Conservation (phyloP, 1,140 invertebrate species). For the Lordiphosa collinella region DNA sequence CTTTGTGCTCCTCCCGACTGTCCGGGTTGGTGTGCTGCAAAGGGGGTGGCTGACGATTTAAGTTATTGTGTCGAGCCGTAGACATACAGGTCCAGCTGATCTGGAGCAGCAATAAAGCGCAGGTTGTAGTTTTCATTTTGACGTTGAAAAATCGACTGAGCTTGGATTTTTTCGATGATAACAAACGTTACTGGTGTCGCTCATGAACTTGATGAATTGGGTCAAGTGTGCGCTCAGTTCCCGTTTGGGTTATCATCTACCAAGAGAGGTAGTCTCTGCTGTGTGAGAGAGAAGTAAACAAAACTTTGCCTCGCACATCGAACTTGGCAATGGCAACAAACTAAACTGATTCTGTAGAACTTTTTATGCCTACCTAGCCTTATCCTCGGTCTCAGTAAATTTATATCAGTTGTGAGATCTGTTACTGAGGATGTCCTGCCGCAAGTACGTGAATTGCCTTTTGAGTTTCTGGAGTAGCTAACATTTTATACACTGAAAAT, state of each 20-base stretch:
- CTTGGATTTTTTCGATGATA: not conserved
- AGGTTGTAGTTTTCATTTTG: constrained; percentile 50
- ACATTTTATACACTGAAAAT: too few species aligned
- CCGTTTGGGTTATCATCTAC: constrained; percentile 44
- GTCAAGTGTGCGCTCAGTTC: constrained; percentile 52
- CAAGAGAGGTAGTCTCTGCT: not conserved
- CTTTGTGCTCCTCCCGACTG: constrained; percentile 27
- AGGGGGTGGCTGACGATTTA: not conserved
- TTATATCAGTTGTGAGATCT: too few species aligned
- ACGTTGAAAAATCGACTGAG: constrained; percentile 50
- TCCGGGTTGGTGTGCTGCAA: constrained; percentile 14
- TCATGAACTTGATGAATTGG: constrained; percentile 60
- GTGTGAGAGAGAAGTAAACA: constrained; percentile 53
- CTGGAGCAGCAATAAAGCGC: constrained; percentile 8
- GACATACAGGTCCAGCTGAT: not conserved
- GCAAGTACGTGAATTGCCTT: too few species aligned
- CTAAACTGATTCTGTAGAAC: not conserved
- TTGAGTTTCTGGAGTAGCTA: too few species aligned
- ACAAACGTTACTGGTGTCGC: constrained; percentile 17
- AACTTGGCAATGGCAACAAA: constrained; percentile 33
- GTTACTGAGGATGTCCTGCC: too few species aligned
- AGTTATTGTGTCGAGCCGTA: constrained; percentile 13
- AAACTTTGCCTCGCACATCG: constrained; percentile 26
- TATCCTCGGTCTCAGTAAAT: too few species aligned
- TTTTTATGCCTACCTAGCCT: not conserved